Evolutionary conservation across 1,140 invertebrate species (phyloP).

Genomic region (Drosophila lacteicornis): DNA sequence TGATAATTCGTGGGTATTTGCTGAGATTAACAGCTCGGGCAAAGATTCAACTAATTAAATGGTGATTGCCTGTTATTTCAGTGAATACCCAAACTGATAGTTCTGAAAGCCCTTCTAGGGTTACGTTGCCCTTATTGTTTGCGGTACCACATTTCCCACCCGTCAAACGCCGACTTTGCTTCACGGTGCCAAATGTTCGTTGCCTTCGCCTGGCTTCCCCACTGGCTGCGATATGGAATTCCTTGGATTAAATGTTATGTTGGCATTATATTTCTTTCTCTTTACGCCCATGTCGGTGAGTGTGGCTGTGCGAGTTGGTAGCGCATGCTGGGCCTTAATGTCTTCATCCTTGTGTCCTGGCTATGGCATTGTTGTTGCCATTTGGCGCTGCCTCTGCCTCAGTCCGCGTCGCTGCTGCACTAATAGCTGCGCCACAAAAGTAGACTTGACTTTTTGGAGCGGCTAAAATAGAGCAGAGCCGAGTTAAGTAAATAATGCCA

Average conservation of each 20-base stretch:
- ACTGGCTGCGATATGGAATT: slow-evolving; percentile 76
- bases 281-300: slow-evolving; percentile 62
- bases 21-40: background rate
- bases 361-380: slow-evolving; percentile 40
- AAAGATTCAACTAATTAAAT: slow-evolving; percentile 6
- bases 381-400: slow-evolving; percentile 31
- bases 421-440: slow-evolving; percentile 76
- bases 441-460: slow-evolving; percentile 79
- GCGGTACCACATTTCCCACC: slow-evolving; percentile 15
- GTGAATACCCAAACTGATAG: slow-evolving; percentile 19
- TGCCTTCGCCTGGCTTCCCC: slow-evolving; percentile 29
- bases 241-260: slow-evolving; percentile 83
- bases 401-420: slow-evolving; percentile 55
- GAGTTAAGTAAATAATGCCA: slow-evolving; percentile 83
- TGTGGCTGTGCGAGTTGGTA: slow-evolving; percentile 44
- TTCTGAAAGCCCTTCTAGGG: slow-evolving; percentile 17
- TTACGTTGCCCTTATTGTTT: slow-evolving; percentile 7
- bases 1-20: background rate
- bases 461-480: slow-evolving; percentile 77
- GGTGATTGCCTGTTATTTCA: slow-evolving; percentile 1
- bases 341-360: slow-evolving; percentile 68
- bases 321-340: slow-evolving; percentile 80
- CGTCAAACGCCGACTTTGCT: slow-evolving; percentile 19
- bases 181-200: slow-evolving; percentile 55
- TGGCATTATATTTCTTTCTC: slow-evolving; percentile 83